phyloP scores from a whole-genome alignment of 2,113 vertebrate genomes.

The Sorex araneus region DNA sequence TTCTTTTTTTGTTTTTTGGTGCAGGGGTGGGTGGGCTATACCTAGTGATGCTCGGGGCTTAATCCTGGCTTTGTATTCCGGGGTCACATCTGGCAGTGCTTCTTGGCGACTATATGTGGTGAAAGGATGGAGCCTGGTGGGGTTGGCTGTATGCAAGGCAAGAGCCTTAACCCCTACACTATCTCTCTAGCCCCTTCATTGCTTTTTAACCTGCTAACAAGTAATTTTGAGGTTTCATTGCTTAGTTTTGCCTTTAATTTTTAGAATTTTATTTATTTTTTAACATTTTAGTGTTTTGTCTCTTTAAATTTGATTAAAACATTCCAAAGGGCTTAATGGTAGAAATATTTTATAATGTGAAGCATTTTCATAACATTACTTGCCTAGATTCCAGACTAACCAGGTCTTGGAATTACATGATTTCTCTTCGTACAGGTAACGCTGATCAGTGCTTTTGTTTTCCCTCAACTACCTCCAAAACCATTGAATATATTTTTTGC shows the following conservation, averaged over 20 bases:
- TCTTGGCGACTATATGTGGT: too few species aligned
- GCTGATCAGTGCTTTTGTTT: conserved; percentile 93
- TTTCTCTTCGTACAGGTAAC: conserved; percentile 89
- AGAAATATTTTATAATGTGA: background rate
- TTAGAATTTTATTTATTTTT: too few species aligned
- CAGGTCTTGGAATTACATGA: background rate
- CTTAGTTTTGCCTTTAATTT: too few species aligned
- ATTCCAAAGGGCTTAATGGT: background rate
- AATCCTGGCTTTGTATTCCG: too few species aligned
- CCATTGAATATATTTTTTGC: conserved; percentile 93
- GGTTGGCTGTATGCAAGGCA: too few species aligned
- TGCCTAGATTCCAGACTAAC: background rate
- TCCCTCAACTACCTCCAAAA: conserved; percentile 93
- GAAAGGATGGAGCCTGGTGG: too few species aligned
- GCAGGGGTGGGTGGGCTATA: too few species aligned
- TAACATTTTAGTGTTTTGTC: too few species aligned
- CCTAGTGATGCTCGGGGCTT: too few species aligned
- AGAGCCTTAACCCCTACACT: too few species aligned
- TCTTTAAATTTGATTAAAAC: background rate
- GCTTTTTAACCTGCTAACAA: conserved; percentile 46
- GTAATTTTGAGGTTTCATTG: conserved; percentile 38
- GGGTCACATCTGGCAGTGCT: too few species aligned
- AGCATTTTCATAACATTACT: background rate
- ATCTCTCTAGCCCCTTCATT: background rate
- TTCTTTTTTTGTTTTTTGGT: too few species aligned